Percentiles rank a stretch among this genome's conserved stretches.
Conservation (phyloP, 1,140 invertebrate species). For the Saxidomus purpurata region DNA sequence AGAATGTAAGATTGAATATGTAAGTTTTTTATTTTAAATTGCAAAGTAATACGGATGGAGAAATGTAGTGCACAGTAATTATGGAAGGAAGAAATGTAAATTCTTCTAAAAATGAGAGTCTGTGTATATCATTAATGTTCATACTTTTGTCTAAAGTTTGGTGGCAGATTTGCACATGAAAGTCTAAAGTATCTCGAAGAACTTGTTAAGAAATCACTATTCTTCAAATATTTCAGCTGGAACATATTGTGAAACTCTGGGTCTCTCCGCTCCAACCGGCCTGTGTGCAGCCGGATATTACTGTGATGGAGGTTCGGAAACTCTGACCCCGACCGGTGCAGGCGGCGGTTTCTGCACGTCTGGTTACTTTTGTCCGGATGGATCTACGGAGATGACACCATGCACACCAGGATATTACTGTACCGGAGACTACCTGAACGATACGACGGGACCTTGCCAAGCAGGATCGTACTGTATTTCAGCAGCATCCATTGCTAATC, state of each 20-base stretch:
- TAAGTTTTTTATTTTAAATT: too few relatives aligned
- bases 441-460: slow-evolving; percentile 76
- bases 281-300: slow-evolving; percentile 81
- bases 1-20: too few relatives aligned
- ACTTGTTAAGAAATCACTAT: too few relatives aligned
- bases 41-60: too few relatives aligned
- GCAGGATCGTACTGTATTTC: slow-evolving; percentile 81
- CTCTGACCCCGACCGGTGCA: slow-evolving; percentile 70
- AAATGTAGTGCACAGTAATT: too few relatives aligned
- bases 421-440: slow-evolving; percentile 74
- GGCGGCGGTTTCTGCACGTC: slow-evolving; percentile 74
- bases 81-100: too few relatives aligned
- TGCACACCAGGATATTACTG: slow-evolving; percentile 82
- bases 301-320: slow-evolving; percentile 77
- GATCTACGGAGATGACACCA: slow-evolving; percentile 73
- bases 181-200: too few relatives aligned
- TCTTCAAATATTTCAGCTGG: slow-evolving; percentile 71
- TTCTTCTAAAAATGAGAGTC: too few relatives aligned
- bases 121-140: too few relatives aligned
- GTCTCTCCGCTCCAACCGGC: slow-evolving; percentile 74
- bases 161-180: too few relatives aligned
- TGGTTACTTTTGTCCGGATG: slow-evolving; percentile 80
- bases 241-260: slow-evolving; percentile 76
- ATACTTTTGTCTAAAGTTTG: too few relatives aligned
- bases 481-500: slow-evolving; percentile 78